A percentile compares a stretch with the other conserved stretches of the same genome.
Evolutionary conservation across 2,888 invertebrate genomes (phyloP).

Genomic region (Tipula confusa): DNA sequence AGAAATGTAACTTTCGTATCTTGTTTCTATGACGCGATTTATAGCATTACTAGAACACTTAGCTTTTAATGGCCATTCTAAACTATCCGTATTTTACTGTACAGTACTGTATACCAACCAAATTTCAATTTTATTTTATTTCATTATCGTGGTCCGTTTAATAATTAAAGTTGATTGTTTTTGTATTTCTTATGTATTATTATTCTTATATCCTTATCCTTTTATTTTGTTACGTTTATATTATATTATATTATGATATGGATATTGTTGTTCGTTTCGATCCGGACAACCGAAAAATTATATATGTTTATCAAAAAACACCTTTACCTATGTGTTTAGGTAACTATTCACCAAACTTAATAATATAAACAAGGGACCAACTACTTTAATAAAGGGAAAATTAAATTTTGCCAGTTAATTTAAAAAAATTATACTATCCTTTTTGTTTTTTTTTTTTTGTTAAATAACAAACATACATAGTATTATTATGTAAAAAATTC

Average conservation of each 20-base stretch:
- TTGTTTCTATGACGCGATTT: no score
- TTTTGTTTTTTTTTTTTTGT: background rate
- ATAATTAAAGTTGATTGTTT: constrained; percentile 6
- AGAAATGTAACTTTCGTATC: no score
- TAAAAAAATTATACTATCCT: background rate
- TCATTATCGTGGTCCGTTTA: background rate
- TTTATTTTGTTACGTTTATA: background rate
- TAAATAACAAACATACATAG: background rate
- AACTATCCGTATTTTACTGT: no score
- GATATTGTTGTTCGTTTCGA: background rate
- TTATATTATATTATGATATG: background rate
- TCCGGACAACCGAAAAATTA: background rate
- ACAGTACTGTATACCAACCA: background rate
- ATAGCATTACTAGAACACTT: no score
- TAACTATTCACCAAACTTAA: no score
- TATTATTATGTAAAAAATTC: background rate
- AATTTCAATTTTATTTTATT: background rate
- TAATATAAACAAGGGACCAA: background rate
- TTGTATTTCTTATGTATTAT: background rate
- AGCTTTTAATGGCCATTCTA: no score
- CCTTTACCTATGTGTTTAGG: background rate
- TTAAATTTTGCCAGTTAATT: background rate
- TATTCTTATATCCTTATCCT: background rate
- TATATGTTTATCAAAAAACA: background rate
- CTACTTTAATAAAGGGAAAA: background rate